Base-by-base conservation (phyloP, 2,797 vertebrate species). In the Tangara arthus region DNA sequence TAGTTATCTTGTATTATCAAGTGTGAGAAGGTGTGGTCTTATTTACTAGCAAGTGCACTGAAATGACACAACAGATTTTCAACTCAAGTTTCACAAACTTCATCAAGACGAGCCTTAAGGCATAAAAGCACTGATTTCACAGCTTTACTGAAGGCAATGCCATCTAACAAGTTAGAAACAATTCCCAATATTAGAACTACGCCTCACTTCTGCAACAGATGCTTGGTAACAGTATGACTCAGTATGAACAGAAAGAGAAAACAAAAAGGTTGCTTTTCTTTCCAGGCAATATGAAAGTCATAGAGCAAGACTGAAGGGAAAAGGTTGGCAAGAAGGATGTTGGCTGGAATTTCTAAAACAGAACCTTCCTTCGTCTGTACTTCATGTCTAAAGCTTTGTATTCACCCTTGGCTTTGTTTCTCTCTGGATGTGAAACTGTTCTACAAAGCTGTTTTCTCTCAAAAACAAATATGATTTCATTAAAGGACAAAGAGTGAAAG, bases 401-500 rank as follows among this genome's bases (percentile, higher is more conserved):
- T 69, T 96, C 75, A 75, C 37, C 56, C 57, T 89, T 95, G 95
- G 69, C 88, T 93, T 94, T 92, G 24, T 41, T 96, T 96, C 90
- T 76, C 91, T 86, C 76, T 97, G 96, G 95, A 96, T 91, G 23
- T 41, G 71, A 94, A 93, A 87, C 22, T 49, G 52, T 87, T 84
- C 72, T 87, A 76, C 30, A 87, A 85, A 96, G 93, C 82, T 21
- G 26, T 76, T 78, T 94, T 92, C 73, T 78, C 79, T 93, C 73
- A 93, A 85, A 96, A 95, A 21, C 68, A 95, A 95, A 94, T 71
- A 72, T 94, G 64, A 94, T 96, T 95, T 95, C 84, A 90, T 89
- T 95, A 88, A 93, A 65, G 66, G 37, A 86, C 46, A 49, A 64
- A 76, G 53, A 91, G n/a, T 16, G 69, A 95, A 91, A 87, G 70